These are phyloP conservation scores for Epinotia bilunana DNA, from an alignment of 2,888 invertebrate species.

Conservation along the genomic window DNA sequence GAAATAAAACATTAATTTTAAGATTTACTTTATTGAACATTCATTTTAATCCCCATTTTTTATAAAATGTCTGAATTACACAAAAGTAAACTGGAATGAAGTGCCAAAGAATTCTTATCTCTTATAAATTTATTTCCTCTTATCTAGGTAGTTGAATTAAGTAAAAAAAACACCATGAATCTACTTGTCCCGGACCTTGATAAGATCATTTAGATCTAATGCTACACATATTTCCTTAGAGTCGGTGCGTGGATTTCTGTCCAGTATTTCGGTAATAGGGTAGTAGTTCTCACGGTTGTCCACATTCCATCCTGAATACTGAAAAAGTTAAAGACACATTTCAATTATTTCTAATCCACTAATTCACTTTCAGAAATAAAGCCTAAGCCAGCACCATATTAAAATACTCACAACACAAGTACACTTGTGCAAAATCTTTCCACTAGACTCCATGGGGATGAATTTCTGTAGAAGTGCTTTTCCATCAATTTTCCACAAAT, in stretches of 20 bases:
- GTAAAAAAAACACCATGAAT: constrained; percentile 68
- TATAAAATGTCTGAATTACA: constrained; percentile 77
- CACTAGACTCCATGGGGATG: constrained; percentile 85
- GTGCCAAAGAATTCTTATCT: constrained; percentile 74
- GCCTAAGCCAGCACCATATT: not conserved
- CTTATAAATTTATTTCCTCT: constrained; percentile 75
- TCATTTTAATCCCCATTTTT: constrained; percentile 71
- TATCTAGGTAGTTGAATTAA: constrained; percentile 78
- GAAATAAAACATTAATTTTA: constrained; percentile 30
- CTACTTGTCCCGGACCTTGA: constrained; percentile 83
- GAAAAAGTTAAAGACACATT: constrained; percentile 55
- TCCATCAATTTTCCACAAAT: constrained; percentile 88
- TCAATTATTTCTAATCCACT: not conserved
- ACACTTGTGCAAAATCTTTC: constrained; percentile 84
- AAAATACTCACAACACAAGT: constrained; percentile 84
- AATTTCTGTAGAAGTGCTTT: constrained; percentile 88
- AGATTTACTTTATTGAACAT: constrained; percentile 72
- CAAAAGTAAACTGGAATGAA: constrained; percentile 80
- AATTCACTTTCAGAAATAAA: not conserved
- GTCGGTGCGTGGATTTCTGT: constrained; percentile 80
- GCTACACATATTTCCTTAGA: constrained; percentile 84
- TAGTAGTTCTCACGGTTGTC: constrained; percentile 85
- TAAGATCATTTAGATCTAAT: constrained; percentile 82
- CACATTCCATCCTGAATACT: constrained; percentile 86
- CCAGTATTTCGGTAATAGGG: constrained; percentile 83